phyloP scores from a whole-genome alignment of 2,113 vertebrate species.

The Neopipo cinnamomea region DNA sequence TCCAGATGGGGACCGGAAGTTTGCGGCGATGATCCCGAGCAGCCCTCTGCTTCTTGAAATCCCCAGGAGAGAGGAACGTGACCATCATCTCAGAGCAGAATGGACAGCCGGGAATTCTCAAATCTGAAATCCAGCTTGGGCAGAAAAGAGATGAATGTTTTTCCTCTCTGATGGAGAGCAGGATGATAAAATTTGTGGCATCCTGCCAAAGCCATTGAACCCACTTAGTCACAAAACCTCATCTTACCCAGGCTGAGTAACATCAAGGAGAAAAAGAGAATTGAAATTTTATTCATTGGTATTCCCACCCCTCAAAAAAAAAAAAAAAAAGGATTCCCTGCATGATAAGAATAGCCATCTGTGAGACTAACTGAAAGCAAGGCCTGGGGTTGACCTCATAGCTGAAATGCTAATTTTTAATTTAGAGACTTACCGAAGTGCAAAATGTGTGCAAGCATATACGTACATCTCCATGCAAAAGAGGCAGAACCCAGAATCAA shows the following conservation, averaged over 20 bases:
- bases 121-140: not conserved
- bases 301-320: not conserved
- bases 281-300: not conserved
- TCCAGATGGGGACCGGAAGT: constrained; percentile 52
- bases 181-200: not conserved
- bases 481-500: not conserved
- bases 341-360: not conserved
- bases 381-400: not conserved
- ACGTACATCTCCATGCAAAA: not conserved
- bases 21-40: not conserved
- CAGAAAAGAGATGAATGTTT: not conserved
- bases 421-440: not conserved
- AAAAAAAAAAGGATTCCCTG: not conserved
- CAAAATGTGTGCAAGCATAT: not conserved
- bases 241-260: not conserved
- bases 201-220: not conserved
- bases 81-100: not conserved
- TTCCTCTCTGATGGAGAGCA: not conserved
- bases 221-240: not conserved
- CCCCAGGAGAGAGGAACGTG: constrained; percentile 1
- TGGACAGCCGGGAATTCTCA: not conserved
- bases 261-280: not conserved
- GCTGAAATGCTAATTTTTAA: not conserved
- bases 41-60: not conserved
- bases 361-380: not conserved